phyloP scores from a whole-genome alignment of 2,113 vertebrate genomes.

The Castor canadensis region DNA sequence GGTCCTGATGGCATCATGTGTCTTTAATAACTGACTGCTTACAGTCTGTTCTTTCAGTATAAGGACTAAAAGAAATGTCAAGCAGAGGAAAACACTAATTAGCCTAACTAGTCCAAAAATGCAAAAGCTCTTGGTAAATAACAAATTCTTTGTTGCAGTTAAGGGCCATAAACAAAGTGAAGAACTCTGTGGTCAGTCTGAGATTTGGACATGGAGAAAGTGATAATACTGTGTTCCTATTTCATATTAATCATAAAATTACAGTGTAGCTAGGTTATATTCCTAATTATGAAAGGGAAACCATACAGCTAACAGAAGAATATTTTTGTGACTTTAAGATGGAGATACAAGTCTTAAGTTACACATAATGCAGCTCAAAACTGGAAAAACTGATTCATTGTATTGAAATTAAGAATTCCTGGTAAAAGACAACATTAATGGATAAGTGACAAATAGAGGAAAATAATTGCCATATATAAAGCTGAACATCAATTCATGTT shows the following conservation, averaged over 20 bases:
- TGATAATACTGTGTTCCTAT: not conserved
- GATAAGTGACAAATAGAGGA: not conserved
- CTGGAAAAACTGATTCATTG: not conserved
- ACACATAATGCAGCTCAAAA: not conserved
- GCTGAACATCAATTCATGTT: not conserved
- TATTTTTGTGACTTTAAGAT: not conserved
- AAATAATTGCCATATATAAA: not conserved
- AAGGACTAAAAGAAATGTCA: not conserved
- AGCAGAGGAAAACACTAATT: not conserved
- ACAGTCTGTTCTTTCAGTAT: not conserved
- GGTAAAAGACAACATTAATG: not conserved
- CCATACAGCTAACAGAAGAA: not conserved
- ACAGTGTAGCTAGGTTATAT: not conserved
- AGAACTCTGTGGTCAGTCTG: not conserved
- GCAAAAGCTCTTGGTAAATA: not conserved
- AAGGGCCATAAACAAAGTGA: not conserved
- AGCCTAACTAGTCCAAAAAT: not conserved
- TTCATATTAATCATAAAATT: not conserved
- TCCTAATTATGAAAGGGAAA: not conserved
- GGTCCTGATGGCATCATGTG: not conserved
- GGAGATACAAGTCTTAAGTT: not conserved
- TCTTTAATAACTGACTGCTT: not conserved
- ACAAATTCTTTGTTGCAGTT: not conserved
- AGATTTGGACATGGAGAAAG: not conserved
- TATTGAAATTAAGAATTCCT: not conserved